Percentiles rank a stretch among this genome's conserved stretches.
Conservation (phyloP, 2,113 vertebrate genomes). For the Sylvietta virens region DNA sequence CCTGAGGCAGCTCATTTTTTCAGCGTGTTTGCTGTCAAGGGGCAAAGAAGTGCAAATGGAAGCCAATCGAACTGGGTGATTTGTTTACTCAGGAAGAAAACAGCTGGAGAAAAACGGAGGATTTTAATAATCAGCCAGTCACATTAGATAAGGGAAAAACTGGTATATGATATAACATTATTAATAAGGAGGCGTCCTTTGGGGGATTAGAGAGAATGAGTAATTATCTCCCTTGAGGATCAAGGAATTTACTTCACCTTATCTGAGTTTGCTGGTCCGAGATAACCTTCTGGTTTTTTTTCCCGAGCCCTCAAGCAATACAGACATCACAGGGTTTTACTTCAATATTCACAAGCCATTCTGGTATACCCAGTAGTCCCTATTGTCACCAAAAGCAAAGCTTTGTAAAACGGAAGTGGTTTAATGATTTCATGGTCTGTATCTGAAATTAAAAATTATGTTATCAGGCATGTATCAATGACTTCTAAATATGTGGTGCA, state of each 20-base stretch:
- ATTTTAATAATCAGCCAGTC: constrained; percentile 66
- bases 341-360: not conserved
- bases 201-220: not conserved
- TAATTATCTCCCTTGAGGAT: constrained; percentile 43
- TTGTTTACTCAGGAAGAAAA: constrained; percentile 66
- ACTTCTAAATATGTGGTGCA: not conserved
- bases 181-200: constrained; percentile 32
- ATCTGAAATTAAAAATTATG: not conserved
- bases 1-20: constrained; percentile 56
- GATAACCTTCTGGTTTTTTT: not conserved
- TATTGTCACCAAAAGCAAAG: not conserved
- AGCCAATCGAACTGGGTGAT: constrained; percentile 58
- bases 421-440: not conserved
- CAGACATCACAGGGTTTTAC: not conserved
- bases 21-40: constrained; percentile 55
- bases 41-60: constrained; percentile 67
- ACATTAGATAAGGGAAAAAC: constrained; percentile 28
- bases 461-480: not conserved
- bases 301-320: not conserved
- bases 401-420: not conserved
- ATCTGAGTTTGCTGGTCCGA: not conserved
- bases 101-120: constrained; percentile 55
- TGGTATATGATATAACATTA: constrained; percentile 27
- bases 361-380: not conserved
- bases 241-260: not conserved